Evolutionary conservation across 2,888 invertebrate species (phyloP).

Genomic region (Brachylomia viminalis): DNA sequence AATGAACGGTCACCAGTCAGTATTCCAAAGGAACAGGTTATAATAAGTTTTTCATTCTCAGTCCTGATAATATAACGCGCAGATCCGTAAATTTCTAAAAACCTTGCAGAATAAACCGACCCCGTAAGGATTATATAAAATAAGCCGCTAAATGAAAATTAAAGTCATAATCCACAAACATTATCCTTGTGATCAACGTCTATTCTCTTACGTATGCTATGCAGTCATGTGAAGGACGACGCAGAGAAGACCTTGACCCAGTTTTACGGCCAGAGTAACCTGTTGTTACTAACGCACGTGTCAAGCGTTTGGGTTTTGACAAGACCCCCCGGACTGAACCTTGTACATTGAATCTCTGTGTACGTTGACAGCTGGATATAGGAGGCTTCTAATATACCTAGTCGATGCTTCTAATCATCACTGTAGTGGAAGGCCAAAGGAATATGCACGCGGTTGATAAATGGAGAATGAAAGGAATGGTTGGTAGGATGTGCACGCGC

Average conservation of each 20-base stretch:
- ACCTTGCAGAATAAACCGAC: constrained; percentile 14
- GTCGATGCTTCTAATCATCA: background rate
- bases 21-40: background rate
- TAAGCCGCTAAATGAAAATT: constrained; percentile 36
- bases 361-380: constrained; percentile 15
- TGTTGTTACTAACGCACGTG: constrained; percentile 37
- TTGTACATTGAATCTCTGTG: background rate
- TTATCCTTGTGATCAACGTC: constrained; percentile 44
- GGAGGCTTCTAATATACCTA: background rate
- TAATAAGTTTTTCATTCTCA: background rate
- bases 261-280: constrained; percentile 22
- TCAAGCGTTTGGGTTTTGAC: constrained; percentile 19
- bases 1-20: background rate
- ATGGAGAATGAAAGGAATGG: too few species aligned
- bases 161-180: constrained; percentile 23
- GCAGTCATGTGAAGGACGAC: constrained; percentile 42
- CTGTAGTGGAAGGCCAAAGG: background rate
- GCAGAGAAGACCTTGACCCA: constrained; percentile 27
- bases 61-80: background rate
- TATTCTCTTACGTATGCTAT: background rate
- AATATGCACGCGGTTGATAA: background rate
- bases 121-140: constrained; percentile 13
- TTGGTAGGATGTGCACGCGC: too few species aligned
- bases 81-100: background rate
- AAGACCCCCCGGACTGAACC: constrained; percentile 12